A percentile compares a stretch with the other conserved stretches of the same genome.
Conservation (phyloP, 2,888 invertebrate species). For the Fragum sueziense region DNA sequence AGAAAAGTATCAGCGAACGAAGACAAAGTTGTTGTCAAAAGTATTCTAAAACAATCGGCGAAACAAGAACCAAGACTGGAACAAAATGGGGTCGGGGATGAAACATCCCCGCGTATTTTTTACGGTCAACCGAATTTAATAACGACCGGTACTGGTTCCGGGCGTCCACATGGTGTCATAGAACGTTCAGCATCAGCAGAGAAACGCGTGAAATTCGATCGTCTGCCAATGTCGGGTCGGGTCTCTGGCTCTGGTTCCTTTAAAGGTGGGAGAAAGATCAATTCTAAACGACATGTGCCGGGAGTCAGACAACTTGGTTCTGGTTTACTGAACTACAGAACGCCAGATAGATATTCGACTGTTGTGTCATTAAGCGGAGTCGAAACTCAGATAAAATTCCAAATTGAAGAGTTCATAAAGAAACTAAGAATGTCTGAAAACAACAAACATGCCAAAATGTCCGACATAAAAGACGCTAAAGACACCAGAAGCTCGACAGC, state of each 20-base stretch:
- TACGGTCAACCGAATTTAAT: conserved; percentile 34
- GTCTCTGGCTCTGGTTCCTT: background rate
- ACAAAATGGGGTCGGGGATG: background rate
- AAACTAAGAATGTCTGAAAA: conserved; percentile 36
- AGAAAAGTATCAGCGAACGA: background rate
- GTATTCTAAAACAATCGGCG: conserved; percentile 32
- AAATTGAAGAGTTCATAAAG: conserved; percentile 45
- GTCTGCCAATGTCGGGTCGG: background rate
- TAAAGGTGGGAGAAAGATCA: background rate
- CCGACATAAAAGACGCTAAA: background rate
- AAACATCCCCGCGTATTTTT: background rate
- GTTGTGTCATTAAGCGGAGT: conserved; percentile 25
- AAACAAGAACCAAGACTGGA: background rate
- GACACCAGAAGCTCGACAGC: conserved; percentile 27
- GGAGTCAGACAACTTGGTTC: conserved; percentile 11
- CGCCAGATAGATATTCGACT: background rate
- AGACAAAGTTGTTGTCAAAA: conserved; percentile 12
- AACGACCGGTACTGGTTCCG: conserved; percentile 48
- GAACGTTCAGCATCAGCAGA: conserved; percentile 31
- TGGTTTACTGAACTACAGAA: background rate
- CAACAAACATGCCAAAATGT: conserved; percentile 17
- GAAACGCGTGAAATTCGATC: conserved; percentile 46
- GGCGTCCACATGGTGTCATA: conserved; percentile 32
- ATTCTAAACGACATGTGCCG: background rate
- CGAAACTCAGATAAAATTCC: conserved; percentile 45